phyloP scores from a whole-genome alignment of 2,888 invertebrate genomes.

The Thecophora atra region DNA sequence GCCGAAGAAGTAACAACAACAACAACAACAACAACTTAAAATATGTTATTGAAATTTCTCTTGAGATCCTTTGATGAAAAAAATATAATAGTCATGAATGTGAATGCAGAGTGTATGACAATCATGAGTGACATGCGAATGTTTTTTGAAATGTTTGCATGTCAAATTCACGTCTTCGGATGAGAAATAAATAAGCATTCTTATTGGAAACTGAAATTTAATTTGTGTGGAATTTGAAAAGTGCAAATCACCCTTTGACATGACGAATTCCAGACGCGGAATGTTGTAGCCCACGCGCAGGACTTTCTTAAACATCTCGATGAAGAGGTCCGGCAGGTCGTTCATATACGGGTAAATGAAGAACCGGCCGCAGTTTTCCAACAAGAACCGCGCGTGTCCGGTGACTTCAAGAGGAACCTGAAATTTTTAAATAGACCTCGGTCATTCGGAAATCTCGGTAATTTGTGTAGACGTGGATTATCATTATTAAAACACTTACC shows the following conservation, averaged over 20 bases:
- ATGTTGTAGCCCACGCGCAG: conserved; percentile 63
- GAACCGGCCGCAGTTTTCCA: conserved; percentile 58
- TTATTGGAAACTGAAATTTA: no score
- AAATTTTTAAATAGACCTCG: not conserved
- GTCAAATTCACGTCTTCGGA: no score
- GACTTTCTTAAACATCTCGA: conserved; percentile 60
- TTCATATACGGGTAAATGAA: conserved; percentile 63
- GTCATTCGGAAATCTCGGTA: not conserved
- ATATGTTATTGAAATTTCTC: conserved; percentile 1
- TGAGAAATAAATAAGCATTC: no score
- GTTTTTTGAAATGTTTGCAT: no score
- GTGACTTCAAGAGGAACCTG: conserved; percentile 52
- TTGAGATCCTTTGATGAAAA: not conserved
- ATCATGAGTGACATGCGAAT: no score
- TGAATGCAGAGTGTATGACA: not conserved
- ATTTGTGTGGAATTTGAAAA: no score
- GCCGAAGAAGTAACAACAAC: not conserved
- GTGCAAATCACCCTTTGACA: conserved; percentile 58
- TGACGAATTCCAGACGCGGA: conserved; percentile 63
- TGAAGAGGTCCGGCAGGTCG: conserved; percentile 60
- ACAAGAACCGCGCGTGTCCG: conserved; percentile 54
- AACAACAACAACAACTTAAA: conserved; percentile 1
- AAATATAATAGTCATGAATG: not conserved
- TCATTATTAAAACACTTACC: conserved; percentile 28
- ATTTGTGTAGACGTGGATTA: not conserved